Evolutionary conservation across 2,797 vertebrate species (phyloP).

Genomic region (Selene dorsalis): DNA sequence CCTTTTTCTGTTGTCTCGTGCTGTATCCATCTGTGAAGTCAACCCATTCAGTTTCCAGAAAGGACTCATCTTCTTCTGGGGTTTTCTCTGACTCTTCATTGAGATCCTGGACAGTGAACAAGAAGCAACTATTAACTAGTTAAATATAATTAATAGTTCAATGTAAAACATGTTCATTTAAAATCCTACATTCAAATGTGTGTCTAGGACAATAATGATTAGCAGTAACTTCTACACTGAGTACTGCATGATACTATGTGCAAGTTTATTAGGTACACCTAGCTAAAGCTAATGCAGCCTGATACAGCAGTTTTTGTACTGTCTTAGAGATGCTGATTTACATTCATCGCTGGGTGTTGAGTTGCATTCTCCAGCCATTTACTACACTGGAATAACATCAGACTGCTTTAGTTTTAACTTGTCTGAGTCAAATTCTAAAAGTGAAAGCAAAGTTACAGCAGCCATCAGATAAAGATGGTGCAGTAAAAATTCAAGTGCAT

Average conservation of each 20-base stretch:
- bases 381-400: neutral
- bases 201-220: neutral
- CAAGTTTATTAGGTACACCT: neutral
- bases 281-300: neutral
- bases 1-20: conserved; percentile 85
- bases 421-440: neutral
- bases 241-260: neutral
- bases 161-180: neutral
- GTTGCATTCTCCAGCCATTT: neutral
- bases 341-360: neutral
- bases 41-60: conserved; percentile 91
- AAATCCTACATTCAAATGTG: neutral
- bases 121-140: conserved; percentile 31
- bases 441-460: neutral
- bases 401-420: neutral
- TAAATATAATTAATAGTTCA: neutral
- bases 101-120: conserved; percentile 84
- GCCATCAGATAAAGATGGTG: neutral
- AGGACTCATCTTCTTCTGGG: conserved; percentile 85
- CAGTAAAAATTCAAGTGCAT: neutral
- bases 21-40: conserved; percentile 90
- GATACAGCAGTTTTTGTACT: neutral
- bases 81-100: conserved; percentile 83
- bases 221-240: neutral
- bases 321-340: neutral